Base-by-base conservation (phyloP, 2,797 vertebrate genomes). In the Brotula barbata region DNA sequence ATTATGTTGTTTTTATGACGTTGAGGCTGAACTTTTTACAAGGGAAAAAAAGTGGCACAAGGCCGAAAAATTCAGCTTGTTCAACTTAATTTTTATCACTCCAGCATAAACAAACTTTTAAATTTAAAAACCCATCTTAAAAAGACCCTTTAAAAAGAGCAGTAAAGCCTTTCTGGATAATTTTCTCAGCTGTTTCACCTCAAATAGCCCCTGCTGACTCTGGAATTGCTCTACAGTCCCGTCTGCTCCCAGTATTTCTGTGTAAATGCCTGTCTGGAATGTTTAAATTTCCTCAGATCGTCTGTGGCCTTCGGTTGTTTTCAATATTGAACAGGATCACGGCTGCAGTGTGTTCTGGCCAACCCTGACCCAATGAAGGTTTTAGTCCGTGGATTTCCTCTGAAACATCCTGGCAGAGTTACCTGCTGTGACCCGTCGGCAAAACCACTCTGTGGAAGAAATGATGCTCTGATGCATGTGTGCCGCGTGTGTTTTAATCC, bases 311-410 rank as follows among this genome's bases (percentile, higher is more conserved):
- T 41, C 55, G 22, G 40, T 2, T 37, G 28, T 45, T 14, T 34
- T 46, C 36, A 48, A 14, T 41, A 52, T 20, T 52, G 13, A 60
- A 36, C 34, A 33, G 7, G 40, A 49, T 64, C 34, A 42, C n/a
- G 25, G 33, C 25, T 45, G 51, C 47, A 23, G 16, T 50, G 19
- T 25, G 14, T 16, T 37, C 70, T 20, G 37, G 31, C 16, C 14
- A 19, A 20, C 60, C 33, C 11, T 68, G 66, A 78, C 65, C 65
- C 47, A 36, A 41, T 59, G 36, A 62, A 36, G 45, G 25, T 60
- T 33, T 73, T 13, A 43, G 49, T 62, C 25, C 20, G 34, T 39
- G 37, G 33, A 52, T 66, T 15, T 46, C n/a, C 36, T 64, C 31
- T 73, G 53, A 64, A 67, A 39, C 60, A 68, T 57, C 52, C 45